Conservation (phyloP, 2,797 vertebrate genomes). For the Kryptopterus vitreolus region DNA sequence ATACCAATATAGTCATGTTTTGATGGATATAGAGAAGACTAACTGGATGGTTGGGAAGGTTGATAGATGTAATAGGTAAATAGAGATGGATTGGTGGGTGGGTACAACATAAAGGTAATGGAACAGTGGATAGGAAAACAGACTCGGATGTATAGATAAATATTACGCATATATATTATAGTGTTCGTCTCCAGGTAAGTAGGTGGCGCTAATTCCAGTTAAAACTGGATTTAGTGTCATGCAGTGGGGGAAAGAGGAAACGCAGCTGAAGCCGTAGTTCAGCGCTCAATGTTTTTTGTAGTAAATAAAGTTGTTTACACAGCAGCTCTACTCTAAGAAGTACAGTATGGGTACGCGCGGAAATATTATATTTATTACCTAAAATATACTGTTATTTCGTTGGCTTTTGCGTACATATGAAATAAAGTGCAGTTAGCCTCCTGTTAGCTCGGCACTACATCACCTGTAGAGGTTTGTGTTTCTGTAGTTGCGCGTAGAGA, state of each 20-base stretch:
- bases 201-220: neutral
- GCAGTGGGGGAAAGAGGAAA: neutral
- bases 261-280: neutral
- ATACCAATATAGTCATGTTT: too few species aligned
- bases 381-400: too few species aligned
- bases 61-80: too few species aligned
- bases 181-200: neutral
- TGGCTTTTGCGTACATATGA: too few species aligned
- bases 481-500: neutral
- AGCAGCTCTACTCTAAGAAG: neutral
- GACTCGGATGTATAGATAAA: too few species aligned
- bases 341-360: neutral
- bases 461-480: neutral
- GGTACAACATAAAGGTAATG: too few species aligned
- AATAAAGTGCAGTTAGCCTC: neutral
- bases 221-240: neutral
- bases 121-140: too few species aligned
- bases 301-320: constrained; percentile 8
- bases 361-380: neutral
- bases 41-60: too few species aligned
- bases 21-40: too few species aligned
- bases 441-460: neutral
- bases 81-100: too few species aligned
- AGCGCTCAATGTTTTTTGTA: neutral
- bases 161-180: too few species aligned